Evolutionary conservation across 2,113 vertebrate species (phyloP).

Genomic region (Trematomus loennbergii): DNA sequence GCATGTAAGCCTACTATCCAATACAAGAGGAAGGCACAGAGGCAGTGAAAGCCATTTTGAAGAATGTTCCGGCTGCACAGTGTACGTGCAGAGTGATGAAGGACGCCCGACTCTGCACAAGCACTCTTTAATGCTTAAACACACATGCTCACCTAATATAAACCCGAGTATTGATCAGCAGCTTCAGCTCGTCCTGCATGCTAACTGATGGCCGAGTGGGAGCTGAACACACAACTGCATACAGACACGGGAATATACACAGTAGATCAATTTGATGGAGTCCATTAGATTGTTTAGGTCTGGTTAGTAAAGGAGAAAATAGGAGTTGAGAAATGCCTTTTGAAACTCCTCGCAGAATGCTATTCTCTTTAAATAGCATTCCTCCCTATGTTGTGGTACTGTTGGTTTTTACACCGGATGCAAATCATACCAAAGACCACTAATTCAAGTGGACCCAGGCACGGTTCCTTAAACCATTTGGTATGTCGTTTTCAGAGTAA

Average conservation of each 20-base stretch:
- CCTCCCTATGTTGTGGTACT: too few relatives aligned
- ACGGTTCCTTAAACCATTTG: too few relatives aligned
- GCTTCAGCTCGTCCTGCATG: slow-evolving; percentile 46
- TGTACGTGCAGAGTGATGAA: slow-evolving; percentile 14
- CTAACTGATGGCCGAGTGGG: slow-evolving; percentile 26
- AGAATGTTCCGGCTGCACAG: slow-evolving; percentile 24
- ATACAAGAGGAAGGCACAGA: background rate
- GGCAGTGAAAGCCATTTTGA: slow-evolving; percentile 44
- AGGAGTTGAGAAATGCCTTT: too few relatives aligned
- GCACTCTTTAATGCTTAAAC: slow-evolving; percentile 43
- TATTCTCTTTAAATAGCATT: too few relatives aligned
- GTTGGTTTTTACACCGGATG: too few relatives aligned
- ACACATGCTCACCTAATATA: slow-evolving; percentile 50
- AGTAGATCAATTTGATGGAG: slow-evolving; percentile 28
- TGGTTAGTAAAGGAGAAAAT: slow-evolving; percentile 1
- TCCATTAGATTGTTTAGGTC: slow-evolving; percentile 1
- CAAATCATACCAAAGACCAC: too few relatives aligned
- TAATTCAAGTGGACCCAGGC: too few relatives aligned
- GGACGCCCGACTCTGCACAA: slow-evolving; percentile 3
- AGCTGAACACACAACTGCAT: background rate
- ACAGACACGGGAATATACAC: background rate
- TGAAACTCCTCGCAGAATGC: too few relatives aligned
- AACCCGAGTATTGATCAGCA: slow-evolving; percentile 53
- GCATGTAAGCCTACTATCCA: slow-evolving; percentile 11
- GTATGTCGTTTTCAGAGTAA: too few relatives aligned